Percentiles rank a stretch among this genome's conserved stretches.
phyloP scores from a whole-genome alignment of 2,113 vertebrate species.

The Calypte anna region DNA sequence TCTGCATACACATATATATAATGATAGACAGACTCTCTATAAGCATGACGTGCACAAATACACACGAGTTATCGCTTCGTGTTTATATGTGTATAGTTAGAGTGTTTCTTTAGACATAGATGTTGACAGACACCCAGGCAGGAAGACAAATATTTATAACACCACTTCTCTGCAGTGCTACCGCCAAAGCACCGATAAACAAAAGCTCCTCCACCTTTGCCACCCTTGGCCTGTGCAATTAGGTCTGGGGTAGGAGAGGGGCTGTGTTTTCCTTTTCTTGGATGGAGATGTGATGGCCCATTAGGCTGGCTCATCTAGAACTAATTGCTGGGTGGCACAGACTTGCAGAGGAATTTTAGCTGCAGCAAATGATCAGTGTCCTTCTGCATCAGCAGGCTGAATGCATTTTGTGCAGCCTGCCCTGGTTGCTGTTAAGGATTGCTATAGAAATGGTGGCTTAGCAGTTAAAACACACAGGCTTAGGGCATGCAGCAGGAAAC shows the following conservation, averaged over 20 bases:
- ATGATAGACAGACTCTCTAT: background rate
- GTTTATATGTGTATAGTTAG: constrained; percentile 9
- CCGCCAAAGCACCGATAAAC: background rate
- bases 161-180: constrained; percentile 15
- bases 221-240: constrained; percentile 3
- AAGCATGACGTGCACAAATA: background rate
- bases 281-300: background rate
- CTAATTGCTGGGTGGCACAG: background rate
- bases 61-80: background rate
- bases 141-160: constrained; percentile 53
- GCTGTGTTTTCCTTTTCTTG: constrained; percentile 15
- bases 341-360: constrained; percentile 44
- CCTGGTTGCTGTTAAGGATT: constrained; percentile 3
- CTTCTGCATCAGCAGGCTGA: constrained; percentile 22
- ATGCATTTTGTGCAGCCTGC: background rate
- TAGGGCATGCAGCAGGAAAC: background rate
- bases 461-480: background rate
- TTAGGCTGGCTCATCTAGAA: background rate
- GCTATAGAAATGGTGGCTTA: background rate
- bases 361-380: background rate
- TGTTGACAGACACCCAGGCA: constrained; percentile 22
- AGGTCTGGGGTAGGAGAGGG: background rate
- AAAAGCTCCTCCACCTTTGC: constrained; percentile 27
- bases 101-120: background rate
- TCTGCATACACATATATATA: background rate